phyloP scores from a whole-genome alignment of 2,797 vertebrate genomes.

The Apogon talboti region DNA sequence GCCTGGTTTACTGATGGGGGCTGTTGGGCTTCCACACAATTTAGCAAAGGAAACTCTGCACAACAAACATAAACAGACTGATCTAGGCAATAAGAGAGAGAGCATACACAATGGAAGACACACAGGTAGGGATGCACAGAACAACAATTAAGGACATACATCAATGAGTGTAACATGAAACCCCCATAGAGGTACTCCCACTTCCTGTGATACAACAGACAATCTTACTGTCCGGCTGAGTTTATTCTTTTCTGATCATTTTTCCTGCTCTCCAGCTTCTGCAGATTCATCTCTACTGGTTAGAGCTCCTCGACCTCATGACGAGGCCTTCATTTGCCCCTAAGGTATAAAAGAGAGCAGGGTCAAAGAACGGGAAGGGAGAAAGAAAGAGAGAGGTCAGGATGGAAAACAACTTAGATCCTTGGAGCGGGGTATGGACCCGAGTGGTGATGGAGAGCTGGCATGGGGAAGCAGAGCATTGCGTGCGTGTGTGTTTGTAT shows the following conservation, averaged over 20 bases:
- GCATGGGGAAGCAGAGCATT: slow-evolving; percentile 77
- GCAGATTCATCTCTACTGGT: slow-evolving; percentile 19
- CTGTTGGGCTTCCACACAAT: slow-evolving; percentile 88
- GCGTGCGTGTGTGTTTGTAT: slow-evolving; percentile 85
- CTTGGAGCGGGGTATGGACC: slow-evolving; percentile 64
- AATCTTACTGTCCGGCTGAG: neutral
- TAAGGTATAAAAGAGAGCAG: slow-evolving; percentile 46
- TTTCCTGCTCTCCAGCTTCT: slow-evolving; percentile 9
- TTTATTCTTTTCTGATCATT: neutral
- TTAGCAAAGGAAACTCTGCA: slow-evolving; percentile 87
- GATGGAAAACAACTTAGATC: slow-evolving; percentile 74
- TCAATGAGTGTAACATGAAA: neutral
- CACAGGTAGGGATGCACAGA: slow-evolving; percentile 29
- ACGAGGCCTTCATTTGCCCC: slow-evolving; percentile 60
- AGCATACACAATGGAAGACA: slow-evolving; percentile 48
- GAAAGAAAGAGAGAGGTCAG: slow-evolving; percentile 43
- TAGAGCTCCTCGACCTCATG: slow-evolving; percentile 43
- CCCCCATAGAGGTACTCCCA: neutral
- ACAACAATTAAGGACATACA: slow-evolving; percentile 17
- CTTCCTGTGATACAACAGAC: slow-evolving; percentile 5
- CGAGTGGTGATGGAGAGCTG: slow-evolving; percentile 71
- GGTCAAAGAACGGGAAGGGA: slow-evolving; percentile 51
- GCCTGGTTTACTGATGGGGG: slow-evolving; percentile 91
- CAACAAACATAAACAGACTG: slow-evolving; percentile 84
- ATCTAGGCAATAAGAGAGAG: slow-evolving; percentile 63